Evolutionary conservation across 2,888 invertebrate species (phyloP).

Genomic region (Nematopogon swammerdamellus): DNA sequence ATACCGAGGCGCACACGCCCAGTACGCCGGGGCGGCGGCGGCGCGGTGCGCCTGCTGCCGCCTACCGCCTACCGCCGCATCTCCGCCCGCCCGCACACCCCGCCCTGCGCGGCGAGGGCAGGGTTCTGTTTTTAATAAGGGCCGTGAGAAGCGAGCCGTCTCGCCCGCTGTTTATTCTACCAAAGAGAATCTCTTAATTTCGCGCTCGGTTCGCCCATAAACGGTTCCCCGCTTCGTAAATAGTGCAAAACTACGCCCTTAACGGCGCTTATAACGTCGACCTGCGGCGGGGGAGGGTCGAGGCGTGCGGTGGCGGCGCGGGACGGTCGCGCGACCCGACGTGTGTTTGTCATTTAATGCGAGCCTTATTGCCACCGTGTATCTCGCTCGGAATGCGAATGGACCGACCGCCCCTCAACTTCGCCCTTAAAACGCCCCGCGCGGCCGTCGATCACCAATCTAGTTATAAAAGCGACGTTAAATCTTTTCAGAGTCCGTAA

Average conservation of each 20-base stretch:
- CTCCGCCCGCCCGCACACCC: no score
- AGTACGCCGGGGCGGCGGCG: no score
- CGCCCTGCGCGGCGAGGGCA: background rate
- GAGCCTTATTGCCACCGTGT: conserved; percentile 14
- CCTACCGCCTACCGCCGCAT: no score
- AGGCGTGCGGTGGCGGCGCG: conserved; percentile 6
- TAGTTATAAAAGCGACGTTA: no score
- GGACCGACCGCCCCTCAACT: no score
- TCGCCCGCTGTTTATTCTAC: conserved; percentile 29
- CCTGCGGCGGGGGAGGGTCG: conserved; percentile 1
- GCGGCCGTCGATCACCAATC: background rate
- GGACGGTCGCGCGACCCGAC: conserved; percentile 6
- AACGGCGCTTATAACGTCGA: conserved; percentile 1
- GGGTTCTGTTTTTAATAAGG: conserved; percentile 29
- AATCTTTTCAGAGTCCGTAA: no score
- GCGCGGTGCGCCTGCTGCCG: background rate
- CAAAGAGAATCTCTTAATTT: conserved; percentile 45
- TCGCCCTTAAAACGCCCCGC: no score
- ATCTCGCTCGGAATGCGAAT: no score
- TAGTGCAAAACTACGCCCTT: conserved; percentile 17
- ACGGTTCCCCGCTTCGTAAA: conserved; percentile 20
- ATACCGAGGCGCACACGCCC: conserved; percentile 9
- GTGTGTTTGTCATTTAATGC: conserved; percentile 20
- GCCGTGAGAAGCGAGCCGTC: conserved; percentile 18
- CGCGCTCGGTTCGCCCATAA: conserved; percentile 25